Evolutionary conservation across 2,888 invertebrate species (phyloP).

Genomic region (Galeruca laticollis): DNA sequence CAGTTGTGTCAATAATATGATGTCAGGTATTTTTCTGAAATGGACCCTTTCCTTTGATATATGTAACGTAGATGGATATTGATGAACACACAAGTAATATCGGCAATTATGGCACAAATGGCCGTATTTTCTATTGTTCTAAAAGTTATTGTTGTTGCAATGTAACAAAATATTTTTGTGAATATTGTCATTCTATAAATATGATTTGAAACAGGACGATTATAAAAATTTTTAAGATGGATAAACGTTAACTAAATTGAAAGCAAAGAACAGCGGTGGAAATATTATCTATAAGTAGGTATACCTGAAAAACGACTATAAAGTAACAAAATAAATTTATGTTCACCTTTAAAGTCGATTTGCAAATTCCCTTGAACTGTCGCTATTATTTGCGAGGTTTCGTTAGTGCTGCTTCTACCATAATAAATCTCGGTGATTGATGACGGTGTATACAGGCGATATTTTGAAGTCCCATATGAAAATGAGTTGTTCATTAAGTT

Average conservation of each 20-base stretch:
- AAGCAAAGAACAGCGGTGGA: no score
- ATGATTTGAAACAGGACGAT: no score
- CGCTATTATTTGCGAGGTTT: slow-evolving; percentile 26
- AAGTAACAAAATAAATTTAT: slow-evolving; percentile 1
- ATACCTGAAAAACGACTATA: neutral
- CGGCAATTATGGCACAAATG: neutral
- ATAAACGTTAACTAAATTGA: no score
- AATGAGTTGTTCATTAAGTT: slow-evolving; percentile 36
- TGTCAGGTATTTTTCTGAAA: slow-evolving; percentile 2
- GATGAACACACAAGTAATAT: neutral
- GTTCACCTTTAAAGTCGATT: slow-evolving; percentile 19
- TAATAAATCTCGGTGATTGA: slow-evolving; percentile 33
- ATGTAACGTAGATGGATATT: slow-evolving; percentile 3
- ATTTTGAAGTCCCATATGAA: slow-evolving; percentile 37
- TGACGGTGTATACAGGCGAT: slow-evolving; percentile 31
- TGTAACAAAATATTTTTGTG: no score
- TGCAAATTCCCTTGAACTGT: slow-evolving; percentile 20
- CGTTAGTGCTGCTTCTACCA: slow-evolving; percentile 12
- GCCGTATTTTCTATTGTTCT: no score
- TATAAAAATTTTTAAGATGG: no score
- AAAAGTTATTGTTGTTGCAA: no score
- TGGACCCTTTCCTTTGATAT: slow-evolving; percentile 2
- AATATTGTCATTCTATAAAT: no score
- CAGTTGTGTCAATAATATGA: slow-evolving; percentile 17
- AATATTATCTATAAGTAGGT: no score